Base-by-base conservation (phyloP, 2,888 invertebrate species). In the Drosophila anceps region DNA sequence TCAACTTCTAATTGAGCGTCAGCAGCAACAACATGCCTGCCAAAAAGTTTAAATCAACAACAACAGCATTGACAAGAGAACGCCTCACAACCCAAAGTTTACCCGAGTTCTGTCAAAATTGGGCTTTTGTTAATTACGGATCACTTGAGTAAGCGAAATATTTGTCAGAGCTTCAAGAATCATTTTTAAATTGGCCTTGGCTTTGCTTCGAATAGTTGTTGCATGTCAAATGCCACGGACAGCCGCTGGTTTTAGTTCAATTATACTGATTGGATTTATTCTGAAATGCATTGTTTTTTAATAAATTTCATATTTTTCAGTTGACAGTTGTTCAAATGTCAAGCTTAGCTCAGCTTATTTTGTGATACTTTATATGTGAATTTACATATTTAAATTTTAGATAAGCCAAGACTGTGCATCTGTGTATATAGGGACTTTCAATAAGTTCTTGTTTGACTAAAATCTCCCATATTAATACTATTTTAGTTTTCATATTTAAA, bases 51-150 rank as follows among this genome's bases (percentile, higher is more conserved):
- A 18, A 48, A 48, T 50, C 37, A 62, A 29, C 58, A 31, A 31
- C n/a, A 53, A 10, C 53, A 50, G 18, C 31, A 31, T 0, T 24
- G 2, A 24, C 18, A 18, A 15, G 20, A n/a, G 29, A 10, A 13
- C 50, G 10, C n/a, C 37, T 46, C n/a, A 18, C 18, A 13, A 24
- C 20, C 27, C n/a, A 18, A 64, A 61, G 24, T 31, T 61, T 44
- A 3, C 29, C 5, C 54, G 9, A 43, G 24, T 10, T 39, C 20
- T 58, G 60, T 61, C 55, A 54, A 61, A 76, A 61, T 61, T 53
- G 31, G 4, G 15, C 58, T 53, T 57, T 71, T 68, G 46, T 55
- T 69, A 69, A 70, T 69, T 66, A 67, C 55, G 61, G 50, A 59
- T 37, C 37, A 46, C 54, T 80, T 59, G 31, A 50, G 51, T 54